phyloP scores from a whole-genome alignment of 2,797 vertebrate species.

The Lates japonicus region DNA sequence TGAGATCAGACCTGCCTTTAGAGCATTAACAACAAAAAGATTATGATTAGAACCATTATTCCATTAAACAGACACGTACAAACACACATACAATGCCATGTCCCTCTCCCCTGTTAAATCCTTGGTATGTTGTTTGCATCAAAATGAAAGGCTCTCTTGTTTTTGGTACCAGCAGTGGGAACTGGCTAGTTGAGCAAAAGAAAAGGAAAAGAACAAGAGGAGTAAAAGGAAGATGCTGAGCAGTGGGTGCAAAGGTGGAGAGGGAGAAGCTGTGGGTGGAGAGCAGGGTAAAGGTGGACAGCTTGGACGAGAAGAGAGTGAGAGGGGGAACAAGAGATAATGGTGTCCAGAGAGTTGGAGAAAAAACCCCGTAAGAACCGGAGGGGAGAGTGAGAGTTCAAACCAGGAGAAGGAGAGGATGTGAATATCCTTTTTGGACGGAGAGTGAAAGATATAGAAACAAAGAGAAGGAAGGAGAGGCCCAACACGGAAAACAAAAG shows the following conservation, averaged over 20 bases:
- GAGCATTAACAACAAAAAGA: neutral
- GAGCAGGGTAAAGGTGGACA: neutral
- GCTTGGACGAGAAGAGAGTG: neutral
- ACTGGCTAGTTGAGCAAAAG: neutral
- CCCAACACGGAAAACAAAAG: neutral
- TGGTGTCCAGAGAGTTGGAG: neutral
- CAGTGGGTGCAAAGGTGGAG: conserved; percentile 6
- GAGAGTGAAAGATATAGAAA: conserved; percentile 24
- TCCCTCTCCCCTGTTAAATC: neutral
- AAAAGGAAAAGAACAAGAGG: neutral
- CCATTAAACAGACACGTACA: neutral
- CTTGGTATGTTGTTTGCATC: conserved; percentile 43
- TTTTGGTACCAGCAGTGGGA: conserved; percentile 11
- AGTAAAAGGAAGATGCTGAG: conserved; percentile 5
- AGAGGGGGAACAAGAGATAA: neutral
- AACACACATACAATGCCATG: neutral
- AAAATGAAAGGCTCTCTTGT: conserved; percentile 59
- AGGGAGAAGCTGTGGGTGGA: neutral
- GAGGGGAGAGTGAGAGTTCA: neutral
- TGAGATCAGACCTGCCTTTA: neutral
- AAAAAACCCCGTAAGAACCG: neutral
- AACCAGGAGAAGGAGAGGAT: neutral
- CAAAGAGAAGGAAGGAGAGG: conserved; percentile 38
- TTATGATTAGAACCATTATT: neutral
- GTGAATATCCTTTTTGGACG: conserved; percentile 9